Percentiles rank a stretch among this genome's conserved stretches.
Conservation (phyloP, 1,140 invertebrate species). For the Bombus haemorrhoidalis region DNA sequence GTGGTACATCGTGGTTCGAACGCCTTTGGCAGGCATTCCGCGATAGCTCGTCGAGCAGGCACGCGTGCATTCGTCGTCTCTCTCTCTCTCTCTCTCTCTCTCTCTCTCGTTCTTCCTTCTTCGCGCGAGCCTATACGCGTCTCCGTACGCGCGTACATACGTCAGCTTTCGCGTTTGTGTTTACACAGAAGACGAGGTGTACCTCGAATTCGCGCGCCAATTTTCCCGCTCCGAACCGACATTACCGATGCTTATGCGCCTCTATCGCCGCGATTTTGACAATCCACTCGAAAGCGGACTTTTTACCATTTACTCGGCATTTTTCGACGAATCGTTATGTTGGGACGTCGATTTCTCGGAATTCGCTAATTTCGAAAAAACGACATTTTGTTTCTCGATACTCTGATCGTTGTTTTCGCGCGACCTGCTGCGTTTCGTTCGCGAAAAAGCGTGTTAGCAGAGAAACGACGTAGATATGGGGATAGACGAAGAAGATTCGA, state of each 20-base stretch:
- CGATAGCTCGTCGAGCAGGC: slow-evolving; percentile 55
- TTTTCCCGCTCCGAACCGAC: neutral
- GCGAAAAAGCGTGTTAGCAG: no score
- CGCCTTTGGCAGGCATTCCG: slow-evolving; percentile 71
- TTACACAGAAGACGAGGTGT: neutral
- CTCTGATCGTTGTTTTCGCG: no score
- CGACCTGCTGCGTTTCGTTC: no score
- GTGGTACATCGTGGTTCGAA: slow-evolving; percentile 72
- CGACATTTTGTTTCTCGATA: no score
- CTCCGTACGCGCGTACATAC: neutral
- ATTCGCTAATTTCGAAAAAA: no score
- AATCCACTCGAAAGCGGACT: neutral
- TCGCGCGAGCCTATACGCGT: neutral
- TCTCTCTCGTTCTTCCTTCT: neutral
- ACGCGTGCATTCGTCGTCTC: slow-evolving; percentile 49
- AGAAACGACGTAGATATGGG: no score
- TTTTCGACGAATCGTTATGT: neutral
- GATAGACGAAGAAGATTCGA: no score
- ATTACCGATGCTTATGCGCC: no score
- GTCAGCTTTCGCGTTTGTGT: slow-evolving; percentile 12
- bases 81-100: slow-evolving; percentile 1
- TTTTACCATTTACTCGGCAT: no score
- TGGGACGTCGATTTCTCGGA: no score
- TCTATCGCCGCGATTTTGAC: neutral
- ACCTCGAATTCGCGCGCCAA: neutral